Conservation (phyloP, 2,888 invertebrate species). For the Agrochola lychnidis region DNA sequence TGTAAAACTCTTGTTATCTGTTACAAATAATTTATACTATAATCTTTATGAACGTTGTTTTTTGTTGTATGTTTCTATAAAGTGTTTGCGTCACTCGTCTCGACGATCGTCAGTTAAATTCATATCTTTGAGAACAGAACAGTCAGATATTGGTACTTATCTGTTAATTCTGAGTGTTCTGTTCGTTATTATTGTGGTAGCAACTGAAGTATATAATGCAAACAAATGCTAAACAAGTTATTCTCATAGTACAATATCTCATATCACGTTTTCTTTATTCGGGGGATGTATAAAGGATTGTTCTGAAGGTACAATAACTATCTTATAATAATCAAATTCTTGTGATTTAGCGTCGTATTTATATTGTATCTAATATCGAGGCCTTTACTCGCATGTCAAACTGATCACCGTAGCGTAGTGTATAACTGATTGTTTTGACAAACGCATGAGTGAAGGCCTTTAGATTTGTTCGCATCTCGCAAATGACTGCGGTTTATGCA, state of each 20-base stretch:
- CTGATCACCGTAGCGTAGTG: constrained; percentile 50
- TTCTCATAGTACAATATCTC: constrained; percentile 79
- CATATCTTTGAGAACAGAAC: constrained; percentile 48
- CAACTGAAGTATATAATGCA: constrained; percentile 41
- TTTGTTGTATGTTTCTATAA: constrained; percentile 59
- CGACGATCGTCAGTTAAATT: constrained; percentile 29
- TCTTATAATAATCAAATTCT: constrained; percentile 76
- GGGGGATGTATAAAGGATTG: constrained; percentile 66
- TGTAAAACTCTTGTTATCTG: constrained; percentile 61
- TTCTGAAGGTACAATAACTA: constrained; percentile 80
- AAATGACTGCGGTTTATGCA: constrained; percentile 44
- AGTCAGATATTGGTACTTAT: constrained; percentile 12
- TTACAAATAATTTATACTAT: constrained; percentile 64
- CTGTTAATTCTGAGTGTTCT: constrained; percentile 31
- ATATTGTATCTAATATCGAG: constrained; percentile 64
- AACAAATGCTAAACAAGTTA: constrained; percentile 41
- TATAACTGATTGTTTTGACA: constrained; percentile 47
- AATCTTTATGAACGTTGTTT: constrained; percentile 63
- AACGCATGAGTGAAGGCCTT: constrained; percentile 31
- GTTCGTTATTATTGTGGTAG: constrained; percentile 50
- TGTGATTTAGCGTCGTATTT: constrained; percentile 81
- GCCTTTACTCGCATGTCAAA: constrained; percentile 54
- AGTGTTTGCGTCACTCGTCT: constrained; percentile 44
- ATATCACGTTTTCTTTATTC: constrained; percentile 75
- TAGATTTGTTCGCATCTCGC: constrained; percentile 49